Evolutionary conservation across 2,888 invertebrate genomes (phyloP).

Genomic region (Holacanthella duospinosa): DNA sequence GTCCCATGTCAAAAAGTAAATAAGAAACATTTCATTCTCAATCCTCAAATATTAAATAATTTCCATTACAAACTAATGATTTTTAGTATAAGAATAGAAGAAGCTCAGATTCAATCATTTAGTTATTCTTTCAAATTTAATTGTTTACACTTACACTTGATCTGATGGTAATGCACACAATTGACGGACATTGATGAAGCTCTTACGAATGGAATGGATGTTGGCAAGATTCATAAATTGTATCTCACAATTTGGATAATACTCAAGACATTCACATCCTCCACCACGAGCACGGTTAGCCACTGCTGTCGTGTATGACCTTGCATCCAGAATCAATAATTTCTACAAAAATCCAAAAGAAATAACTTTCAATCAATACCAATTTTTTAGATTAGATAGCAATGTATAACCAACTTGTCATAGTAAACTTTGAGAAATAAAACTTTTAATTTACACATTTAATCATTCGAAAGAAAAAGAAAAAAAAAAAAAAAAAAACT

Average conservation of each 20-base stretch:
- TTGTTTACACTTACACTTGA: conserved; percentile 64
- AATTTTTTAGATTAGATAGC: not conserved
- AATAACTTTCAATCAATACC: not conserved
- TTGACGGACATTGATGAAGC: conserved; percentile 75
- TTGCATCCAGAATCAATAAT: conserved; percentile 85
- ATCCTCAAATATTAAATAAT: too few relatives aligned
- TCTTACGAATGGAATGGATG: conserved; percentile 87
- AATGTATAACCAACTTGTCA: not conserved
- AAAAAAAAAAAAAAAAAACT: too few relatives aligned
- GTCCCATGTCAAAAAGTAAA: too few relatives aligned
- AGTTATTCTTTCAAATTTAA: too few relatives aligned
- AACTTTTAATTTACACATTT: too few relatives aligned
- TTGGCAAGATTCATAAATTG: conserved; percentile 96
- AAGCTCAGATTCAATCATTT: too few relatives aligned
- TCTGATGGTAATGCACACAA: conserved; percentile 68
- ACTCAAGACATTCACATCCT: conserved; percentile 90
- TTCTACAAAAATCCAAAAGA: conserved; percentile 46
- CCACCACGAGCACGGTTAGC: conserved; percentile 95
- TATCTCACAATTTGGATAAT: conserved; percentile 89
- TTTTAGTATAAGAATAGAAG: too few relatives aligned
- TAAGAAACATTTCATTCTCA: too few relatives aligned
- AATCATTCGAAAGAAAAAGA: too few relatives aligned
- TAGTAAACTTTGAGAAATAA: too few relatives aligned
- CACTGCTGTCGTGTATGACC: conserved; percentile 90
- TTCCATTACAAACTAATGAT: too few relatives aligned